A percentile compares a stretch with the other conserved stretches of the same genome.
These are phyloP conservation scores for Notarius lentiginosus DNA, from an alignment of 2,113 vertebrate genomes.

Conservation along the genomic window DNA sequence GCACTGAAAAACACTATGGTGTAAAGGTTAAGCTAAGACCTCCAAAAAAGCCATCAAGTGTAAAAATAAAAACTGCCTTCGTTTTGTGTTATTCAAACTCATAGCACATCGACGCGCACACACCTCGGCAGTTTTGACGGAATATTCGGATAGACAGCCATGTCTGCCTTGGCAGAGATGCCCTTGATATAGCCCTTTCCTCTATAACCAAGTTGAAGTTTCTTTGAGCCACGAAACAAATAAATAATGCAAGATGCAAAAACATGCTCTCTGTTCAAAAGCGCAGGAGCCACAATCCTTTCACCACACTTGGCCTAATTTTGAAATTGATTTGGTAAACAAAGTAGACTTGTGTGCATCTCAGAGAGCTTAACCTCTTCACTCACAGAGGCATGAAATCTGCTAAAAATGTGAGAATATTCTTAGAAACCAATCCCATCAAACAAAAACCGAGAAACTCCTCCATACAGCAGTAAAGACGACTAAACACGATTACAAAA, in stretches of 20 bases:
- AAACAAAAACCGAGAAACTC: background rate
- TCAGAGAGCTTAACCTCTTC: conserved; percentile 4
- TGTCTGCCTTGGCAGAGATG: conserved; percentile 25
- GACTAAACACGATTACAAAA: background rate
- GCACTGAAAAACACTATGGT: background rate
- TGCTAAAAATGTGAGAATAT: conserved; percentile 26
- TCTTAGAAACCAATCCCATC: background rate
- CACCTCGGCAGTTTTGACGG: background rate
- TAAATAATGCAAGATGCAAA: conserved; percentile 16
- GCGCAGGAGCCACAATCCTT: background rate
- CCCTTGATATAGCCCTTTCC: conserved; percentile 7
- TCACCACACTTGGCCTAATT: conserved; percentile 25
- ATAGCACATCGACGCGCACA: background rate
- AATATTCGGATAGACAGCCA: conserved; percentile 9
- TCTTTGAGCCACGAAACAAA: conserved; percentile 26
- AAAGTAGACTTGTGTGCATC: conserved; percentile 1
- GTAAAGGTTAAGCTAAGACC: background rate
- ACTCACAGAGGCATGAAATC: conserved; percentile 17
- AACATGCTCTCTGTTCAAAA: conserved; percentile 11
- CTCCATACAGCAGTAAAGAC: background rate
- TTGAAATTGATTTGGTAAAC: conserved; percentile 23
- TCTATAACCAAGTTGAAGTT: background rate
- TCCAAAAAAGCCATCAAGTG: background rate
- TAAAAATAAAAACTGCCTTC: conserved; percentile 2
- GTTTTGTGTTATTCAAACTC: background rate